Conservation (phyloP, 1,140 invertebrate species). For the Bombus affinis region DNA sequence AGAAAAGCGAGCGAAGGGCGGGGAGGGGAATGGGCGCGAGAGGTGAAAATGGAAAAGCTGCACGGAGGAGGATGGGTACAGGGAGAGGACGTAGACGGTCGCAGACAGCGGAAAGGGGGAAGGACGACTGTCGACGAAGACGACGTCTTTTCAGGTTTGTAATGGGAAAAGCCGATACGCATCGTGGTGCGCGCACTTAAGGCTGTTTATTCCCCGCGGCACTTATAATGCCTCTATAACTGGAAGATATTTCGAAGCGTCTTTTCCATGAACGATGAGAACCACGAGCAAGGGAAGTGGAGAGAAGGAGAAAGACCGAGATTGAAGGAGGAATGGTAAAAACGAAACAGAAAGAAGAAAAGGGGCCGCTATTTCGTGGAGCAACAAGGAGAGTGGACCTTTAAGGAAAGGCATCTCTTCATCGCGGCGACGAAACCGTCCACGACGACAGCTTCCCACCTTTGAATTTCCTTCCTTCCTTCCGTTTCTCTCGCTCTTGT, state of each 20-base stretch:
- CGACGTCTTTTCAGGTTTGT: slow-evolving; percentile 75
- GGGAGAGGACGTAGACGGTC: slow-evolving; percentile 47
- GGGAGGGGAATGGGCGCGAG: slow-evolving; percentile 9
- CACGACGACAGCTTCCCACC: slow-evolving; percentile 45
- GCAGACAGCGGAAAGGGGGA: slow-evolving; percentile 52
- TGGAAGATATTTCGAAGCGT: slow-evolving; percentile 58
- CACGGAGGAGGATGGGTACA: slow-evolving; percentile 25
- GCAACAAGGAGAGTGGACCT: slow-evolving; percentile 10
- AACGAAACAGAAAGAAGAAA: not conserved
- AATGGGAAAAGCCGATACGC: slow-evolving; percentile 81
- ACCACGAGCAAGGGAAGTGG: not conserved
- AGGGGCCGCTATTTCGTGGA: not conserved
- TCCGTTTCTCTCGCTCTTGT: not conserved
- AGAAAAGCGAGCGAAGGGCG: not conserved
- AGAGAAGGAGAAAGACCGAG: not conserved
- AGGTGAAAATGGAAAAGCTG: slow-evolving; percentile 76
- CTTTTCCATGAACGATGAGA: slow-evolving; percentile 20
- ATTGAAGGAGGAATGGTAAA: not conserved
- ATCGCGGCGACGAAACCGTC: slow-evolving; percentile 27
- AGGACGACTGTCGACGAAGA: slow-evolving; percentile 47
- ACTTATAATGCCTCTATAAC: slow-evolving; percentile 76
- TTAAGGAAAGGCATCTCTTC: slow-evolving; percentile 26
- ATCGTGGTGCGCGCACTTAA: slow-evolving; percentile 78
- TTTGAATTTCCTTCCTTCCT: slow-evolving; percentile 54
- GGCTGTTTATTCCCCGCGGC: slow-evolving; percentile 76